These are phyloP conservation scores for Jaculus jaculus DNA, from an alignment of 2,113 vertebrate species.

Conservation along the genomic window DNA sequence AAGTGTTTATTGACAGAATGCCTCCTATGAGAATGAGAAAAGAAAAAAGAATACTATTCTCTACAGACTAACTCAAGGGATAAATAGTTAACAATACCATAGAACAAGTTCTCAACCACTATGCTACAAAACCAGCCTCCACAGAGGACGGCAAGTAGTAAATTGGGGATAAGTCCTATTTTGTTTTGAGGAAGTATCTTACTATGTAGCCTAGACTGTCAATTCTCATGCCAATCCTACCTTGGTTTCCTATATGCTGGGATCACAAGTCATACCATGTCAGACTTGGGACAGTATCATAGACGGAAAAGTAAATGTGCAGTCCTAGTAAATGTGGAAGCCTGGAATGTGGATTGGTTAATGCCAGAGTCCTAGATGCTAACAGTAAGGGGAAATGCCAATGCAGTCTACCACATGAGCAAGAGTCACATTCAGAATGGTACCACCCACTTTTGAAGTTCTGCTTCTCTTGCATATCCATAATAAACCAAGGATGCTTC, in stretches of 20 bases:
- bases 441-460: background rate
- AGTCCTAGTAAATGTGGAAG: background rate
- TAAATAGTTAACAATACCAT: background rate
- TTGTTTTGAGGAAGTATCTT: background rate
- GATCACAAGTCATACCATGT: background rate
- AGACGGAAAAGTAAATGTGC: background rate
- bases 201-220: background rate
- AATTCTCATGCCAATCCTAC: background rate
- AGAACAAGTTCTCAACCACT: background rate
- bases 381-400: background rate
- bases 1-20: background rate
- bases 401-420: background rate
- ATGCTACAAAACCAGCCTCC: background rate
- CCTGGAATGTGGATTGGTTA: background rate
- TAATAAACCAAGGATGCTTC: background rate
- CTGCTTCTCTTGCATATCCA: background rate
- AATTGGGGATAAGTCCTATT: background rate
- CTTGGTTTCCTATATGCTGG: background rate
- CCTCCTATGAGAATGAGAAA: background rate
- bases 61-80: background rate
- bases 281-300: background rate
- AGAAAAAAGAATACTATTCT: rapidly evolving
- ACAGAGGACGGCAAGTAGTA: background rate
- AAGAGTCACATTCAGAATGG: rapidly evolving
- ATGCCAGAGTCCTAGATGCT: background rate